Conservation (phyloP, 1,140 invertebrate genomes). For the Wiebesia pumilae region DNA sequence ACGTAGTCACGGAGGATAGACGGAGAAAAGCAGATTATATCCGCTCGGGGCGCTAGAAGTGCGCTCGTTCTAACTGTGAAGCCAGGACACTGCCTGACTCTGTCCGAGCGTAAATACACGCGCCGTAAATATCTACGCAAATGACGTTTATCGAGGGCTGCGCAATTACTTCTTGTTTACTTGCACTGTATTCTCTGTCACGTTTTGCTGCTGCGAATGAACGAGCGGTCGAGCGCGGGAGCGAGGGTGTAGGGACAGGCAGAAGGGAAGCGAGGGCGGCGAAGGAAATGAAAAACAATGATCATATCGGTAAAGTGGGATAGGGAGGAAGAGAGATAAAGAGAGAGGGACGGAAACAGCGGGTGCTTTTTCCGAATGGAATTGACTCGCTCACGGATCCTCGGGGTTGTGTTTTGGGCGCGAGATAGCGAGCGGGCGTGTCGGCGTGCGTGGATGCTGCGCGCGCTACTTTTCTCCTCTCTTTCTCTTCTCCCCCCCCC, state of each 20-base stretch:
- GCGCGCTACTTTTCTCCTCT: neutral
- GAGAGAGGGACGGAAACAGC: neutral
- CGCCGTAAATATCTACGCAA: neutral
- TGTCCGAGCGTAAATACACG: neutral
- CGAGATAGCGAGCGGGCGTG: slow-evolving; percentile 36
- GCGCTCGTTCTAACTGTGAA: neutral
- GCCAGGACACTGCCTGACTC: neutral
- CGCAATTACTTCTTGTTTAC: slow-evolving; percentile 22
- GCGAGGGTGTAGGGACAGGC: no score
- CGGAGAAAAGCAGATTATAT: neutral
- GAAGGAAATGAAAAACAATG: slow-evolving; percentile 28
- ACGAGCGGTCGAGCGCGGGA: neutral
- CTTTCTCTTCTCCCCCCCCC: neutral
- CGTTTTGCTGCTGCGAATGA: neutral
- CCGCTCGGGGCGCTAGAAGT: neutral
- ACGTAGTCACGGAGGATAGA: neutral
- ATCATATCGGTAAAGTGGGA: neutral
- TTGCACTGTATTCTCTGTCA: neutral
- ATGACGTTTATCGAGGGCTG: slow-evolving; percentile 16
- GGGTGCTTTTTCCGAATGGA: slow-evolving; percentile 36
- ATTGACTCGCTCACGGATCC: neutral
- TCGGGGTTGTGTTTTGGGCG: slow-evolving; percentile 31
- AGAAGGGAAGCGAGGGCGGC: neutral
- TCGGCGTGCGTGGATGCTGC: slow-evolving; percentile 42
- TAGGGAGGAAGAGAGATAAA: neutral